Evolutionary conservation across 2,797 vertebrate species (phyloP).

Genomic region (Mionectes olivaceus): DNA sequence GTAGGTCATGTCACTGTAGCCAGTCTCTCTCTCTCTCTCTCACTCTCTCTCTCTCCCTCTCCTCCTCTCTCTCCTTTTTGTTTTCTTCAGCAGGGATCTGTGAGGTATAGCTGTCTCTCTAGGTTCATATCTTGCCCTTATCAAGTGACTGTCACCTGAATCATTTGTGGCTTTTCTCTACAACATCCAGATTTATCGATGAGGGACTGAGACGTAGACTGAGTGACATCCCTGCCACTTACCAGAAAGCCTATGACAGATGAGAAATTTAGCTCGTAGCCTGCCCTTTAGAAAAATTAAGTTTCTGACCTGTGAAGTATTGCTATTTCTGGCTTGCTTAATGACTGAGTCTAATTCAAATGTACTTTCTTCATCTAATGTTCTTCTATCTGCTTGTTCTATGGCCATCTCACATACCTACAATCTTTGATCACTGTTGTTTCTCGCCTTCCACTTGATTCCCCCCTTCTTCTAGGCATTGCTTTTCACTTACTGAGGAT

Average conservation of each 20-base stretch:
- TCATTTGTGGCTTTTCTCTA: neutral
- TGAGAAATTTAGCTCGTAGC: neutral
- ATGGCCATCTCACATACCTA: neutral
- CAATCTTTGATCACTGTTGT: neutral
- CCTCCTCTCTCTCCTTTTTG: neutral
- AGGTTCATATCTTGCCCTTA: neutral
- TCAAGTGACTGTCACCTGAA: neutral
- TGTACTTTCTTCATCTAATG: neutral
- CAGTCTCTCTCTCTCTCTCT: neutral
- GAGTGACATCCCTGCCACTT: neutral
- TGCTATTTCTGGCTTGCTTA: slow-evolving; percentile 1
- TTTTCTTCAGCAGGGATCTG: neutral
- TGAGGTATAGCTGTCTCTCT: neutral
- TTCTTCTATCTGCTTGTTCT: neutral
- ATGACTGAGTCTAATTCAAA: neutral
- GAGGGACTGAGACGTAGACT: neutral
- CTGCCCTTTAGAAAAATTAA: neutral
- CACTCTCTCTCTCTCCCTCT: too few relatives aligned
- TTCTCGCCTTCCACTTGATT: neutral
- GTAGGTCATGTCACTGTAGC: neutral
- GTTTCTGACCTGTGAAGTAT: neutral
- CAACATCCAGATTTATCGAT: neutral
- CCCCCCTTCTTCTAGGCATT: neutral
- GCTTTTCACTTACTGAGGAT: neutral
- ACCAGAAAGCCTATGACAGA: neutral